Conservation (phyloP, 1,140 invertebrate genomes). For the Littorina saxatilis region DNA sequence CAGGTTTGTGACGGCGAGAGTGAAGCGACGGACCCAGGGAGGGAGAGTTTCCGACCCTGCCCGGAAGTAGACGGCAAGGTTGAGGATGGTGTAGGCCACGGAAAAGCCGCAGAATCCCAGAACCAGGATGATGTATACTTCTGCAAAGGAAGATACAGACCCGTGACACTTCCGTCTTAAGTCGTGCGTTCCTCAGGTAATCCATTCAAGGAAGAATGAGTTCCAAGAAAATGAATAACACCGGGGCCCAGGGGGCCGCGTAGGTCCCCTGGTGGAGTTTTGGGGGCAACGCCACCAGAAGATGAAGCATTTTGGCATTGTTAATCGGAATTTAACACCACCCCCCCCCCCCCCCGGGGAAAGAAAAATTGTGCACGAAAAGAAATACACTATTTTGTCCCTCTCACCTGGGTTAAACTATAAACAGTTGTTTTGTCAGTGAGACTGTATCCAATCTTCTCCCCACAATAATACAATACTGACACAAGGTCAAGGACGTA, state of each 20-base stretch:
- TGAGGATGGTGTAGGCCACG: slow-evolving; percentile 20
- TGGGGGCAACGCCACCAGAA: background rate
- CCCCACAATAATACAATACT: too few species aligned
- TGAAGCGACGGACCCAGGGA: background rate
- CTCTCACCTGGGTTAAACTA: too few species aligned
- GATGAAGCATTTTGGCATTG: background rate
- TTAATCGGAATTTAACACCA: background rate
- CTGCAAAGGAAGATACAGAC: background rate
- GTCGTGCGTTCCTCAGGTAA: too few species aligned
- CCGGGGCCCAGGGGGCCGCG: too few species aligned
- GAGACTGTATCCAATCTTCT: too few species aligned
- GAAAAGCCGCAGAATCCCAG: slow-evolving; percentile 23
- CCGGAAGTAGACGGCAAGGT: slow-evolving; percentile 33
- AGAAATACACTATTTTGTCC: too few species aligned
- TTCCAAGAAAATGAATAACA: too few species aligned
- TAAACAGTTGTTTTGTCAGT: background rate
- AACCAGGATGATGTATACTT: slow-evolving; percentile 38
- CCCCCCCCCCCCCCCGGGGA: too few species aligned
- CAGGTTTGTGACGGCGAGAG: background rate
- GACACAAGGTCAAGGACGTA: too few species aligned
- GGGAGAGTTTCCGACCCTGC: slow-evolving; percentile 12
- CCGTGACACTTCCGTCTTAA: too few species aligned
- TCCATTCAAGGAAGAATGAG: too few species aligned
- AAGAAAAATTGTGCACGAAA: too few species aligned
- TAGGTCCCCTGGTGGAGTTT: background rate